A percentile compares a stretch with the other conserved stretches of the same genome.
These are phyloP conservation scores for Clarias batrachus DNA, from an alignment of 2,113 vertebrate species.

Conservation along the genomic window DNA sequence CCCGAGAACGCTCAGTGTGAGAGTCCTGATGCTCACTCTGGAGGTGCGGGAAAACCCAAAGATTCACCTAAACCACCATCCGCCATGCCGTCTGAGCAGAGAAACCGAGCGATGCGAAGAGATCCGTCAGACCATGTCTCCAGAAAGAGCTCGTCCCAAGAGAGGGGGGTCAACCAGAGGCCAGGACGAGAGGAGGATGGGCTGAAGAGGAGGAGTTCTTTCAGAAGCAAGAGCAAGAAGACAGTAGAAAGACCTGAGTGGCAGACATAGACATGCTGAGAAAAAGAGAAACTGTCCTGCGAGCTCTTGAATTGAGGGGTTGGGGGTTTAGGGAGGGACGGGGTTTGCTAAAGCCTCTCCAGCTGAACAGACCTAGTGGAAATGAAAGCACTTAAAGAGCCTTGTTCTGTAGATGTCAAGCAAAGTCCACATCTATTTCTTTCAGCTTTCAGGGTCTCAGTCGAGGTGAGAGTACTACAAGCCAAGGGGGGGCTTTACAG, in stretches of 20 bases:
- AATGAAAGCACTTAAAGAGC: conserved; percentile 64
- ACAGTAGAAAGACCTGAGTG: conserved; percentile 63
- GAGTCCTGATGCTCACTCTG: not conserved
- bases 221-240: conserved; percentile 56
- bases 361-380: conserved; percentile 59
- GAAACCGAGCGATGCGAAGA: conserved; percentile 39
- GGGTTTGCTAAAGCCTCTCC: conserved; percentile 35
- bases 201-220: conserved; percentile 40
- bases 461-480: not conserved
- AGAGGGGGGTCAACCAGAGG: conserved; percentile 61
- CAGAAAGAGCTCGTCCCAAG: conserved; percentile 51
- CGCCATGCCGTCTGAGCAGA: not conserved
- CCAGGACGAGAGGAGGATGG: conserved; percentile 56
- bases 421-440: conserved; percentile 60
- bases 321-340: not conserved
- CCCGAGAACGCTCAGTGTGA: conserved; percentile 8
- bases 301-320: conserved; percentile 2
- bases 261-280: conserved; percentile 60
- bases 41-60: not conserved
- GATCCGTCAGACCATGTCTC: conserved; percentile 49
- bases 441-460: conserved; percentile 54
- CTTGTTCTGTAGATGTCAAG: conserved; percentile 62
- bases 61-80: not conserved
- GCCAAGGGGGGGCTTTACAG: not conserved
- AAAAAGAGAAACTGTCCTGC: not conserved